phyloP scores from a whole-genome alignment of 2,888 invertebrate species.

The Chrysina gloriosa region DNA sequence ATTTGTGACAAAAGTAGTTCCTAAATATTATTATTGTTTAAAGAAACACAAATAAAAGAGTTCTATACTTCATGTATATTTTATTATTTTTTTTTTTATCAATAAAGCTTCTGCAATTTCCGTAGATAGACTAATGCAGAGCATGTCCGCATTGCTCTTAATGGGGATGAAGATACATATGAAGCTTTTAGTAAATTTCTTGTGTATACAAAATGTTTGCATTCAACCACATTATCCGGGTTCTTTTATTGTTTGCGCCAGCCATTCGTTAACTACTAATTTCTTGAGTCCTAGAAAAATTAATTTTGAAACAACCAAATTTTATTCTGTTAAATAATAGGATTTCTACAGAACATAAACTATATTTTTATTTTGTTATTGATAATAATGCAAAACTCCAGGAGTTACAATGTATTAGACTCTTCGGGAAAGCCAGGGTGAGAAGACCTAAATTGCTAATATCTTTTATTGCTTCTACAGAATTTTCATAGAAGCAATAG shows the following conservation, averaged over 20 bases:
- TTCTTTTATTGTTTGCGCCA: constrained; percentile 22
- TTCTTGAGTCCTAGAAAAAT: constrained; percentile 31
- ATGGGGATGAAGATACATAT: not conserved
- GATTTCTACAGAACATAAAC: not conserved
- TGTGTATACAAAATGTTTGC: constrained; percentile 4
- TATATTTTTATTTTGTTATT: too few relatives aligned
- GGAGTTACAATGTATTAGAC: too few relatives aligned
- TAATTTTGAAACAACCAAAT: constrained; percentile 2
- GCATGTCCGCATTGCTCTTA: not conserved
- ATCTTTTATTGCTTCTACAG: too few relatives aligned
- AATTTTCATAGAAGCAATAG: too few relatives aligned
- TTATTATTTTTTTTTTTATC: not conserved
- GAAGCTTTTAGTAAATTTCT: too few relatives aligned
- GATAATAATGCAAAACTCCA: too few relatives aligned
- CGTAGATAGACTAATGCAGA: not conserved
- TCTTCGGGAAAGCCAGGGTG: too few relatives aligned
- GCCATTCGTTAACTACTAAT: constrained; percentile 30
- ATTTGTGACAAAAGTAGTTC: not conserved
- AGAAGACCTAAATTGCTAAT: too few relatives aligned
- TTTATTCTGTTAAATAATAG: not conserved
- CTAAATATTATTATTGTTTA: not conserved
- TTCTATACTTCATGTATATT: not conserved
- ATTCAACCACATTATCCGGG: constrained; percentile 18
- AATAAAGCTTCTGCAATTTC: not conserved
- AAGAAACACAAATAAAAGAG: not conserved